Evolutionary conservation across 2,797 vertebrate genomes (phyloP), one percentile per base, ranked within the genome.

Genomic region (Aratinga solstitialis): DNA sequence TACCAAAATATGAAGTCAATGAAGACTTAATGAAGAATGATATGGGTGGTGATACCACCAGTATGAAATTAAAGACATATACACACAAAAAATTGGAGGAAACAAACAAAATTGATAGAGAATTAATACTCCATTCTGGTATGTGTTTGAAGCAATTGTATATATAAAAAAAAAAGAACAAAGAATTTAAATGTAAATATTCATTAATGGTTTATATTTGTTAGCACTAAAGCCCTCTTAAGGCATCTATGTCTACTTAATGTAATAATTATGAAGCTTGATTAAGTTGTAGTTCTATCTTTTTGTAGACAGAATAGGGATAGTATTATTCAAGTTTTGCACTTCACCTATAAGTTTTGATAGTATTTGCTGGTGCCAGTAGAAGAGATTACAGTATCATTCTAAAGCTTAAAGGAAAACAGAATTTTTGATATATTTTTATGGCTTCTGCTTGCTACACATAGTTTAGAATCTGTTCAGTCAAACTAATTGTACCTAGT

Each of bases 31-130:
- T 10, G 30, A 83, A 87, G 30, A 27, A 69, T 27, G 9, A 75
- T 23, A 36, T 10, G 68, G 54, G 22, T 38, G 11, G 27, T 26
- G 32, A 79, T 53, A 69, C 1, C 27, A 53, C 3, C 5, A 45
- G 4, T 26, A 72, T 2, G 11, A 32, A 67, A 71, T 71, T 34
- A 68, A 72, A 54, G 15, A 48, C 5, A 53, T 7, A 79, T 19
- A 53, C 8, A 79, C 23, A 59, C 9, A 19, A 48, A 36, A 81
- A 76, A 24, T 2, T 1, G 0, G 1, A 4, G 3, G 2, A 34
- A n/a, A 48, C 10, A 80, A 65, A 38, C 13, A 68, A 45, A 34
- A 65, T 5, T 34, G 54, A 48, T 81, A 77, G 16, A 22, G 47
- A 72, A 76, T 17, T 3, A 67, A 74, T 45, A 54, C 3, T 26